Evolutionary conservation across 2,113 vertebrate genomes (phyloP), one percentile per base, ranked within the genome.

Genomic region (Sinocyclocheilus anophthalmus): DNA sequence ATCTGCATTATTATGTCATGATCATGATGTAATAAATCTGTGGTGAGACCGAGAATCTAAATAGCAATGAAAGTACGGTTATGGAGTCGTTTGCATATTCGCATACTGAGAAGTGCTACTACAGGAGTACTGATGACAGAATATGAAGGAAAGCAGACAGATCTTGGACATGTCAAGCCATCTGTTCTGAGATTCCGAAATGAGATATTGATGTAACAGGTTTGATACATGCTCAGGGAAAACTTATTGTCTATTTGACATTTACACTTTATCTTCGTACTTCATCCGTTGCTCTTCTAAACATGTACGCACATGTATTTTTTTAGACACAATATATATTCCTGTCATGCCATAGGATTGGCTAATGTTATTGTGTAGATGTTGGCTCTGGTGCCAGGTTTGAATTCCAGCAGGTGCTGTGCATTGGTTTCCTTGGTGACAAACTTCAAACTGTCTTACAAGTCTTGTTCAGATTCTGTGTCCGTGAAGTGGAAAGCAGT

Each of bases 111-210:
- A 48, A 77, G 75, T 55, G 75, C 48, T 55, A 77, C 75, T 24
- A 30, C 18, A 79, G 53, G 33, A 30, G 33, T 42, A 33, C 45
- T 75, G 86, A 84, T 42, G 63, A 61, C 30, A 18, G 67, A 63
- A 75, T 73, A 63, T 83, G 16, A 39, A n/a, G n/a, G 14, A 13
- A 39, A 50, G 18, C 30, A 59, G 57, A 55, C 94, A 93, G 93
- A 96, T 94, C 95, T 95, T 95, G 4, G 93, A 94, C 88, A 96
- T 92, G 89, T 96, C 95, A 73, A 92, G 83, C 96, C 95, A 96
- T 93, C 95, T 95, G 93, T 81, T 92, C 88, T 90, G 92, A 24
- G 95, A 95, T 91, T 96, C 96, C 88, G 87, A 92, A 85, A 91
- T 88, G 67, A 97, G 94, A 81, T 96, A 95, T 89, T 94, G 92